Evolutionary conservation across 2,888 invertebrate genomes (phyloP), one percentile per base, ranked within the genome.

Genomic region (Athalia rosae): DNA sequence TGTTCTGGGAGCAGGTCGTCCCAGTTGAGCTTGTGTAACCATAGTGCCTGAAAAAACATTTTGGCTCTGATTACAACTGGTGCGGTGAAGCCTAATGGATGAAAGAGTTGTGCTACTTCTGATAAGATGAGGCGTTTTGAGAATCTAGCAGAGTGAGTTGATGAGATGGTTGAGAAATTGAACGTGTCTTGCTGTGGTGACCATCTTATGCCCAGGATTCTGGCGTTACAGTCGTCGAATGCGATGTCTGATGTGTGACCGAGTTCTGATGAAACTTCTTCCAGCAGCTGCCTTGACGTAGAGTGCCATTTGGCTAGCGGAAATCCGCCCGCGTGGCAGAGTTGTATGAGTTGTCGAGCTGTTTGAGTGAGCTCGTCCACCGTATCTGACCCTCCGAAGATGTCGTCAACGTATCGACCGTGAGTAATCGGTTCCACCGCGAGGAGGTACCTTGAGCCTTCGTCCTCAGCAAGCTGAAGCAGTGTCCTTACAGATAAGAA

Each of bases 341-440:
- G 47, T 11, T 15, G 15, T 3, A 9, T 28, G 2, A 59, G 6
- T 43, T 77, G 43, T 15, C 11, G 28, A n/a, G 48, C 59, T n/a
- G 77, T 45, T 13, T 15, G 13, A 8, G 8, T 11, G 4, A 47
- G 41, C 13, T 77, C 15, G 11, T 78, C 28, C 4, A 77, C 11
- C 7, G 53, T 77, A 41, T 77, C 73, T 43, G 77, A 78, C 53
- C 81, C 80, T n/a, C 79, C 78, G 3, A 79, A 47, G 3, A 76
- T 62, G 58, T 80, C 79, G 50, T 74, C 81, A 13, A 80, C 78
- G 61, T 80, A 81, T 15, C 78, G 53, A 7, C 78, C 79, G 9
- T 77, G 15, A 3, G 50, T 50, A n/a, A 81, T 4, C 4, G 77
- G 50, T 11, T 45, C 3, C 6, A 63, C 58, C n/a, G 79, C 80